Evolutionary conservation across 2,113 vertebrate species (phyloP).

Genomic region (Cebus imitator): DNA sequence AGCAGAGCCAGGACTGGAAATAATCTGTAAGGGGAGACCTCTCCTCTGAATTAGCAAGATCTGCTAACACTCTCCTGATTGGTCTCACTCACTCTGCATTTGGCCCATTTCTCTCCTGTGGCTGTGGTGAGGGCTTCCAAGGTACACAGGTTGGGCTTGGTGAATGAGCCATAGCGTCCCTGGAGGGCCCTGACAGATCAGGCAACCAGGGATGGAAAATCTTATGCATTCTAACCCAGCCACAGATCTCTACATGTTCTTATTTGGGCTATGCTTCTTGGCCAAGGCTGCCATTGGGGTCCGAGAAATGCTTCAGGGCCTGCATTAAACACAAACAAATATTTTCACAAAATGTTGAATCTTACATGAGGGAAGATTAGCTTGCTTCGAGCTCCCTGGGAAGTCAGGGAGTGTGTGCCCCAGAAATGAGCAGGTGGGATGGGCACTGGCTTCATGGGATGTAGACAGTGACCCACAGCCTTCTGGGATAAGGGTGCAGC

Average conservation of each 20-base stretch:
- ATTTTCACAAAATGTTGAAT: neutral
- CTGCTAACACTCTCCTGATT: accelerated
- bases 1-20: neutral
- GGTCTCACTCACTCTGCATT: neutral
- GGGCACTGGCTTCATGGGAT: neutral
- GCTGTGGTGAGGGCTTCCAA: accelerated
- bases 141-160: neutral
- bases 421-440: neutral
- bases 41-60: neutral
- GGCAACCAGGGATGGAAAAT: neutral
- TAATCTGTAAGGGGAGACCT: neutral
- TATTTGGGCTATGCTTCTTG: neutral
- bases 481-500: neutral
- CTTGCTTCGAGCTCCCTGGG: neutral
- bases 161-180: accelerated
- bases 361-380: neutral
- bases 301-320: neutral
- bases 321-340: neutral
- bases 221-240: too few relatives aligned
- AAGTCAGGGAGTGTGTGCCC: neutral
- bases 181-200: neutral
- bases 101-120: accelerated
- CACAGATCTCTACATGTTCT: accelerated
- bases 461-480: neutral
- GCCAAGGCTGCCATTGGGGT: neutral